Conservation (phyloP, 2,113 vertebrate genomes). For the Psilopogon haemacephalus region DNA sequence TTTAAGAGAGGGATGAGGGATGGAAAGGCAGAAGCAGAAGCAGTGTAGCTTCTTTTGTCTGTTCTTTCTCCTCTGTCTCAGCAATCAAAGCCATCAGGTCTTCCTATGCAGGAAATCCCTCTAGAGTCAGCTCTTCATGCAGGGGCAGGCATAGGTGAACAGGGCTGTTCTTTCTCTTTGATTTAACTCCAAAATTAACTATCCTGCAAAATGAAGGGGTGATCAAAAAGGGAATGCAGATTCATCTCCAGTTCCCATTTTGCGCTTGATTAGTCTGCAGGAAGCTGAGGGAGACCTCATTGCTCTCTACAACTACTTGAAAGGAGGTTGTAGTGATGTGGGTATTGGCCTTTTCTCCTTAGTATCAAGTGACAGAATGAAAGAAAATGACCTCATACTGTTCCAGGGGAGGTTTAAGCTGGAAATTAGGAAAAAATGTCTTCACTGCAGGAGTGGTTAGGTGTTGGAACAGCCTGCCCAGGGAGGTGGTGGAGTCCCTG, state of each 20-base stretch:
- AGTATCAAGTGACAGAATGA: no score
- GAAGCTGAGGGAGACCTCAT: no score
- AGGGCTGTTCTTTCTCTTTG: background rate
- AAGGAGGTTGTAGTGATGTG: no score
- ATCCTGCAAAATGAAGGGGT: background rate
- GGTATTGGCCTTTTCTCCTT: no score
- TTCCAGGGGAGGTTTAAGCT: no score
- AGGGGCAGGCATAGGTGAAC: accelerated
- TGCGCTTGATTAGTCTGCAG: background rate
- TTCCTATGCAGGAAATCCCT: background rate
- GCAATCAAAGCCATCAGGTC: background rate
- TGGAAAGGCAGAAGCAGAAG: background rate
- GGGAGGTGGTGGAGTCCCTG: no score
- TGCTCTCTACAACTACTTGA: no score
- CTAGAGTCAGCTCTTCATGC: background rate
- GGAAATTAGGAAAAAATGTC: no score
- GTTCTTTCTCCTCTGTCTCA: background rate
- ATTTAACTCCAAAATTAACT: background rate
- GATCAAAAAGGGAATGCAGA: background rate
- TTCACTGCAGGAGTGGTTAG: no score
- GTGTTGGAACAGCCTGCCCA: no score
- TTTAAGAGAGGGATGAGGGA: background rate
- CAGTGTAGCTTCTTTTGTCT: background rate
- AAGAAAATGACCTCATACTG: no score
- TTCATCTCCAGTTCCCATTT: background rate